phyloP scores from a whole-genome alignment of 2,113 vertebrate species.

The Mixornis gularis region DNA sequence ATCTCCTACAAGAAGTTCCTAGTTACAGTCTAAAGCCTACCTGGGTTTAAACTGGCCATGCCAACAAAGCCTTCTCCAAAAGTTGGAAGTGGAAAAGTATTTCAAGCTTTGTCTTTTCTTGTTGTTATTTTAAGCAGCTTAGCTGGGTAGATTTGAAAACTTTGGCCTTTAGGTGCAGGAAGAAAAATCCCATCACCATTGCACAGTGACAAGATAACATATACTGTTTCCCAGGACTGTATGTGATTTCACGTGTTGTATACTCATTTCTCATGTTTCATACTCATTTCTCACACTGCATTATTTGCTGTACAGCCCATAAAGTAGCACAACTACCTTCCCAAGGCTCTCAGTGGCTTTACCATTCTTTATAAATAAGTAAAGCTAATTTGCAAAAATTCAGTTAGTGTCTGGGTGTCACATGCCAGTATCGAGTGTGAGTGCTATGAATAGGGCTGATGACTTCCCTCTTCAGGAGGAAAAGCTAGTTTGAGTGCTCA shows the following conservation, averaged over 20 bases:
- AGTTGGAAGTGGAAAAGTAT: background rate
- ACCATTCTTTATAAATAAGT: background rate
- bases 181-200: background rate
- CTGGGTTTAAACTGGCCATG: background rate
- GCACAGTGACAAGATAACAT: background rate
- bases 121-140: background rate
- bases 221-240: background rate
- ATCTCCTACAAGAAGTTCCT: background rate
- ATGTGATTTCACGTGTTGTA: background rate
- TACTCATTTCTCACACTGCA: background rate
- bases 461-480: background rate
- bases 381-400: conserved; percentile 6
- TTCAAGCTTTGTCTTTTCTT: background rate
- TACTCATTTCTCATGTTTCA: background rate
- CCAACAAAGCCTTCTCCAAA: background rate
- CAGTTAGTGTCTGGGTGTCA: background rate
- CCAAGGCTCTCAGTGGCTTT: background rate
- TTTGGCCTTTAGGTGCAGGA: background rate
- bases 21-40: background rate
- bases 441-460: background rate
- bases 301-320: background rate
- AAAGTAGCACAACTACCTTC: background rate
- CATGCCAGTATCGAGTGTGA: background rate
- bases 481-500: background rate
- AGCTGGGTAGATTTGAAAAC: background rate